Evolutionary conservation across 1,140 invertebrate genomes (phyloP).

Genomic region (Heliothis virescens): DNA sequence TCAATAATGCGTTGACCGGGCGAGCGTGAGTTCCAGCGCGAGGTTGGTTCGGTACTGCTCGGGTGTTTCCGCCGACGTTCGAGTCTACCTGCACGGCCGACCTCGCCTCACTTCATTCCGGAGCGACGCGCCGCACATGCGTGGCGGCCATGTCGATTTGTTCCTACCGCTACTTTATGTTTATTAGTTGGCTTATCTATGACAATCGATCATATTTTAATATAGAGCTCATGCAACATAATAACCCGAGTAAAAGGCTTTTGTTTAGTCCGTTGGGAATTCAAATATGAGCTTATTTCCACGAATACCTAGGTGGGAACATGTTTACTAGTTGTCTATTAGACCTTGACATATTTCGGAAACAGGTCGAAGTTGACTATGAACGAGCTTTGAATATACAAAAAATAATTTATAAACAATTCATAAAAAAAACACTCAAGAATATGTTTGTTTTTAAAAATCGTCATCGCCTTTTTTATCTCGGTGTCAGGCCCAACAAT

Average conservation of each 20-base stretch:
- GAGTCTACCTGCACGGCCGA: constrained; percentile 45
- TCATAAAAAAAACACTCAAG: no score
- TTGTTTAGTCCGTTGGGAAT: constrained; percentile 11
- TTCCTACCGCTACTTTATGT: constrained; percentile 35
- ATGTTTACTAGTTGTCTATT: background rate
- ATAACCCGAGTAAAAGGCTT: constrained; percentile 9
- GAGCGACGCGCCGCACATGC: constrained; percentile 65
- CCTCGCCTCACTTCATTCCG: constrained; percentile 59
- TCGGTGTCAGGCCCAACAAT: no score
- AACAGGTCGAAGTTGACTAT: background rate
- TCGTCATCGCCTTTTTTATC: no score
- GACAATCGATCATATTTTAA: constrained; percentile 39
- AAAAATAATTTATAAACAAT: no score
- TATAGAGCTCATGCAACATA: constrained; percentile 7
- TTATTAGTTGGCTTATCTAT: constrained; percentile 41
- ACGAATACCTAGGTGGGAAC: background rate
- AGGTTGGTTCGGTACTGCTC: constrained; percentile 77
- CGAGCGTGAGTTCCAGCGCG: constrained; percentile 65
- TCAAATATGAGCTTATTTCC: background rate
- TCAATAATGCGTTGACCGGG: constrained; percentile 75
- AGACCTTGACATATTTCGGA: constrained; percentile 22
- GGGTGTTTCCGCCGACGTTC: constrained; percentile 68
- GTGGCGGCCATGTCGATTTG: constrained; percentile 42
- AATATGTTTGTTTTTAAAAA: no score
- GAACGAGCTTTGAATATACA: background rate